A percentile compares a stretch with the other conserved stretches of the same genome.
phyloP scores from a whole-genome alignment of 2,797 vertebrate species.

The Todus mexicanus region DNA sequence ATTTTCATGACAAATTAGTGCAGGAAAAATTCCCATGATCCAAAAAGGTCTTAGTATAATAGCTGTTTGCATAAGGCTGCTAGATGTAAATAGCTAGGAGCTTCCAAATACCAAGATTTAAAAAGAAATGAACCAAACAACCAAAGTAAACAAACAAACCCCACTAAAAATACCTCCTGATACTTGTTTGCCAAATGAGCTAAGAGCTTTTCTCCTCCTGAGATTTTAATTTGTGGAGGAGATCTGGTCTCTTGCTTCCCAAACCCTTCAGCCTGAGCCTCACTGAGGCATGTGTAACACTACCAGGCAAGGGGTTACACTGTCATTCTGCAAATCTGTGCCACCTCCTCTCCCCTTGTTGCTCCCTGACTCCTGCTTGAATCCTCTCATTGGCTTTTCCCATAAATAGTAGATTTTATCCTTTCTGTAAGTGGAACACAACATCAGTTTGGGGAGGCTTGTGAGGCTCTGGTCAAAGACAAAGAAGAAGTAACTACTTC shows the following conservation, averaged over 20 bases:
- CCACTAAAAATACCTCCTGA: neutral
- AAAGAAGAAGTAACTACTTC: neutral
- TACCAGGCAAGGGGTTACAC: neutral
- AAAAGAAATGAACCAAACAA: neutral
- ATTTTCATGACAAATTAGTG: neutral
- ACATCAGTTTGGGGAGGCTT: fast-evolving
- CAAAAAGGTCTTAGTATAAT: neutral
- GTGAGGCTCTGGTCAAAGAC: neutral
- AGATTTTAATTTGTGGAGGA: neutral
- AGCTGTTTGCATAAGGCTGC: neutral
- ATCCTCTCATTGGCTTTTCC: fast-evolving
- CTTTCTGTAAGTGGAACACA: neutral
- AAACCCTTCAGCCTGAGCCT: neutral
- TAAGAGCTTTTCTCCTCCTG: neutral
- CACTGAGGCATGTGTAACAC: fast-evolving
- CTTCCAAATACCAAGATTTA: neutral
- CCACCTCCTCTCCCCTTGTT: neutral
- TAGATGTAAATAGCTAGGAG: neutral
- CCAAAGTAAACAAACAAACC: neutral
- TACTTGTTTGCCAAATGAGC: neutral
- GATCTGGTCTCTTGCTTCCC: neutral
- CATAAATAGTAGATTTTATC: neutral
- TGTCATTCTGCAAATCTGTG: fast-evolving
- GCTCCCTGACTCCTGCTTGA: neutral
- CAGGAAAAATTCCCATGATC: neutral